phyloP scores from a whole-genome alignment of 2,888 invertebrate genomes.

The Dorcus parallelipipedus region DNA sequence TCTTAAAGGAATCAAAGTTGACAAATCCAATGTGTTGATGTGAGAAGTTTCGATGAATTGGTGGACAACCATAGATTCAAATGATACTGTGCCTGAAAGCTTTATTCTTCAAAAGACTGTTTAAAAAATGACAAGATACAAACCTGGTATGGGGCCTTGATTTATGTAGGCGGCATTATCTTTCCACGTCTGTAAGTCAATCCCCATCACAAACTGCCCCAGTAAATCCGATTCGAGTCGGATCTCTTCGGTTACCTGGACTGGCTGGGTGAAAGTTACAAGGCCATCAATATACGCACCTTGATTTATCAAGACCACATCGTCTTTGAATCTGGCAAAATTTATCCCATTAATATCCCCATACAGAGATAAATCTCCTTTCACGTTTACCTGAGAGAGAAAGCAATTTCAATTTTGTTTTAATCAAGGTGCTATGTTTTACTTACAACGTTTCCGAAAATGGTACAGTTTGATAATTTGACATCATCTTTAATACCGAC shows the following conservation, averaged over 20 bases:
- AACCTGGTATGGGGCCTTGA: constrained; percentile 39
- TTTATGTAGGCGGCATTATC: constrained; percentile 49
- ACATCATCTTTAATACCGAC: constrained; percentile 32
- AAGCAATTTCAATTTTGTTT: too few relatives aligned
- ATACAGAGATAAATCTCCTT: constrained; percentile 35
- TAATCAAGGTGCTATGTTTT: neutral
- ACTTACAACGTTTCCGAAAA: constrained; percentile 36
- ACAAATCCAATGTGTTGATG: constrained; percentile 51
- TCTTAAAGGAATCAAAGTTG: constrained; percentile 49
- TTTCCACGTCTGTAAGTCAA: constrained; percentile 47
- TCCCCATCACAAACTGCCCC: constrained; percentile 42
- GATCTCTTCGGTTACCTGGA: constrained; percentile 31
- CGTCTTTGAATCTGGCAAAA: constrained; percentile 40
- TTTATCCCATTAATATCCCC: constrained; percentile 39
- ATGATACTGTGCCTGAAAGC: constrained; percentile 45
- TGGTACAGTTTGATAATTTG: constrained; percentile 26
- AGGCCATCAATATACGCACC: constrained; percentile 38
- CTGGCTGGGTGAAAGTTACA: constrained; percentile 42
- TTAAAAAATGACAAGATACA: neutral
- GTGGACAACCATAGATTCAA: constrained; percentile 48
- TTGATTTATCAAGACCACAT: constrained; percentile 45
- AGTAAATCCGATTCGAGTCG: constrained; percentile 36
- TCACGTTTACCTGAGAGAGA: constrained; percentile 35
- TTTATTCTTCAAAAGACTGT: too few relatives aligned
- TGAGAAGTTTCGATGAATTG: constrained; percentile 44